Evolutionary conservation across 1,140 invertebrate species (phyloP).

Genomic region (Leptopilina boulardi): DNA sequence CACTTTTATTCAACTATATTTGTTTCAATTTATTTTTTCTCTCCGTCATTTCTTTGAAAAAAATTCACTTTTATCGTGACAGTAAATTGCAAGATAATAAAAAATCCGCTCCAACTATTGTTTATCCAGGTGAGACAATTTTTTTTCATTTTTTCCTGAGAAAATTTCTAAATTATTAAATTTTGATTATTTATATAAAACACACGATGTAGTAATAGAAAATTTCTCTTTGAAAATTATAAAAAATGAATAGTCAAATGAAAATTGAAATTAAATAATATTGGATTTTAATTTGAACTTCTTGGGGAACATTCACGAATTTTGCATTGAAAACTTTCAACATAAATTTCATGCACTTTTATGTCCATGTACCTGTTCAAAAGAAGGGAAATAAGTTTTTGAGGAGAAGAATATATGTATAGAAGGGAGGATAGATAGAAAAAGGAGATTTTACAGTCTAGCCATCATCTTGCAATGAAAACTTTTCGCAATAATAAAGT

Average conservation of each 20-base stretch:
- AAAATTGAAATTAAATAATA: neutral
- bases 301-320: neutral
- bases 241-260: neutral
- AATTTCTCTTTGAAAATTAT: neutral
- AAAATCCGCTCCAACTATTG: neutral
- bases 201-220: too few species aligned
- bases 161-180: neutral
- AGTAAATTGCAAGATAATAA: neutral
- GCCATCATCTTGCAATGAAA: slow-evolving; percentile 31
- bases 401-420: neutral
- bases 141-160: neutral
- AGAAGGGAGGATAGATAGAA: slow-evolving; percentile 10
- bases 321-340: neutral
- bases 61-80: neutral
- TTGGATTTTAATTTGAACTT: neutral
- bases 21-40: neutral
- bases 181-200: too few species aligned
- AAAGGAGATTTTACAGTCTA: slow-evolving; percentile 15
- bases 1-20: too few species aligned
- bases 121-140: slow-evolving; percentile 11
- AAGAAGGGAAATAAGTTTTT: neutral
- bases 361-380: neutral
- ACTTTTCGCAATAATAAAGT: slow-evolving; percentile 28
- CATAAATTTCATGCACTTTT: slow-evolving; percentile 28
- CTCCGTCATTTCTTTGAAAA: neutral